Percentiles rank a stretch among this genome's conserved stretches.
phyloP scores from a whole-genome alignment of 2,888 invertebrate genomes.

The Hyppa rectilinea region DNA sequence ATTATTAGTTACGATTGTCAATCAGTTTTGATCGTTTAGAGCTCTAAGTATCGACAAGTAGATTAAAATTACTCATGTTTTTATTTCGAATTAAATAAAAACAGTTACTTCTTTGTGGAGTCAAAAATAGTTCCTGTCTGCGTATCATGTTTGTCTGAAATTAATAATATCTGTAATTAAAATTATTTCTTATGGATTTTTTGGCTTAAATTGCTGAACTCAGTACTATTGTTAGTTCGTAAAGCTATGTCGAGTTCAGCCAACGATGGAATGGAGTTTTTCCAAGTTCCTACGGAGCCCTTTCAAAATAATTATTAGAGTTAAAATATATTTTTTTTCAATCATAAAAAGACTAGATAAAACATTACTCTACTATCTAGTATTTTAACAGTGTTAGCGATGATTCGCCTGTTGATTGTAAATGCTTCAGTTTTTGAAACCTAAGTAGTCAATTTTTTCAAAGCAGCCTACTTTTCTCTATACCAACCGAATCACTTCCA shows the following conservation, averaged over 20 bases:
- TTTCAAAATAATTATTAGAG: neutral
- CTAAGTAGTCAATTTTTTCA: neutral
- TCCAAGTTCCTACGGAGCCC: no score
- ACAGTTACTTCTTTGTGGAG: neutral
- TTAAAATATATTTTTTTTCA: neutral
- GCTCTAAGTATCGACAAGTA: slow-evolving; percentile 29
- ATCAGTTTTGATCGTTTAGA: slow-evolving; percentile 52
- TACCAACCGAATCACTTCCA: neutral
- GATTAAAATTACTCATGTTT: neutral
- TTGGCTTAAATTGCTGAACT: neutral
- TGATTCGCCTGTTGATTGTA: neutral
- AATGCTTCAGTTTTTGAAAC: neutral
- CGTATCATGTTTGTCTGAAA: neutral
- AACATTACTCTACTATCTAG: no score
- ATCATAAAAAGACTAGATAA: neutral
- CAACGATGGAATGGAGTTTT: no score
- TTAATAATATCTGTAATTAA: neutral
- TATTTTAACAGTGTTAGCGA: no score
- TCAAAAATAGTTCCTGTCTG: slow-evolving; percentile 21
- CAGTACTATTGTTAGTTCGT: neutral
- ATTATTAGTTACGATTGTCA: slow-evolving; percentile 65
- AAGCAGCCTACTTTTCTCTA: neutral
- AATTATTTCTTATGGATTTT: neutral
- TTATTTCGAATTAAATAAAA: neutral
- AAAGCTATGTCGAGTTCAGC: neutral